Conservation (phyloP, 2,113 vertebrate species). For the Podocnemis expansa region DNA sequence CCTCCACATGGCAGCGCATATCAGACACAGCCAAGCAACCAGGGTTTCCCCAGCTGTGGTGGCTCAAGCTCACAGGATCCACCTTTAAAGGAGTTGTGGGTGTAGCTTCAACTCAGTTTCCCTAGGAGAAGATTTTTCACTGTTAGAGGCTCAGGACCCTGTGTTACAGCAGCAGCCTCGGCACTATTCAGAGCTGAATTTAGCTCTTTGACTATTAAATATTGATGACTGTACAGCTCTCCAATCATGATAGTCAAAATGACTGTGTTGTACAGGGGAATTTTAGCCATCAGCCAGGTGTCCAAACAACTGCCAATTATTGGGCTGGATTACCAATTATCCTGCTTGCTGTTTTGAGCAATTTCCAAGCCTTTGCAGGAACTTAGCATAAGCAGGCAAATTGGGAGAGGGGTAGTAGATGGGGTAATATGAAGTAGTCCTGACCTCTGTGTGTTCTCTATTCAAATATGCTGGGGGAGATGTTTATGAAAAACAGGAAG, state of each 20-base stretch:
- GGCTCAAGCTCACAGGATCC: not conserved
- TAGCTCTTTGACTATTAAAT: not conserved
- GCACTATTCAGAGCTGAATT: not conserved
- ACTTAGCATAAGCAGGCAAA: too few species aligned
- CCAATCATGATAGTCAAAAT: not conserved
- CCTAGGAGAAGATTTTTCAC: not conserved
- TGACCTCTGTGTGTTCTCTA: too few species aligned
- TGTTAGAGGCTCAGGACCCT: not conserved
- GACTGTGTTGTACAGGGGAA: not conserved
- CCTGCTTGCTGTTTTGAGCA: too few species aligned
- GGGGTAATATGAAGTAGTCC: too few species aligned
- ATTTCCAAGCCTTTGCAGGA: too few species aligned
- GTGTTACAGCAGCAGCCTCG: rapidly evolving
- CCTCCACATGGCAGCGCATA: not conserved
- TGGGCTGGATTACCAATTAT: too few species aligned
- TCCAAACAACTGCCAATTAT: too few species aligned
- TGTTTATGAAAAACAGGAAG: too few species aligned
- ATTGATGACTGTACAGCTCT: not conserved
- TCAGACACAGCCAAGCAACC: rapidly evolving
- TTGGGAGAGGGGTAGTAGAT: too few species aligned
- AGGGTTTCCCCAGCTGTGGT: not conserved
- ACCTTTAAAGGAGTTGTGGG: not conserved
- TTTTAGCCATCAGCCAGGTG: too few species aligned
- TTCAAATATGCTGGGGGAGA: too few species aligned
- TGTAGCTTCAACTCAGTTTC: not conserved